phyloP scores from a whole-genome alignment of 2,113 vertebrate genomes.

The Sialia sialis region DNA sequence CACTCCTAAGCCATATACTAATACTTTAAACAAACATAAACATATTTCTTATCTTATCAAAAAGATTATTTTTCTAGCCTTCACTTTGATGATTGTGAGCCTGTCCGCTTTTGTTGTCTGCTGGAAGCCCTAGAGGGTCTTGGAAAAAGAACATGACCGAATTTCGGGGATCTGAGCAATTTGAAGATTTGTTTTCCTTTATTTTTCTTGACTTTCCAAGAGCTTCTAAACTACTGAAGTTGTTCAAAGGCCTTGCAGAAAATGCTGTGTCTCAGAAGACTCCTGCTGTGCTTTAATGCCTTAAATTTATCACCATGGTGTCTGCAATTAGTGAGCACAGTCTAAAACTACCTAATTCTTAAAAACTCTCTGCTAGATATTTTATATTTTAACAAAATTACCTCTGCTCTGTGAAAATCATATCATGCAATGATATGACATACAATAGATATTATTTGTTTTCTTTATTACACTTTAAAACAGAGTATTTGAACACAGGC shows the following conservation, averaged over 20 bases:
- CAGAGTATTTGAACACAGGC: not conserved
- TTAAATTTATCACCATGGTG: conserved; percentile 47
- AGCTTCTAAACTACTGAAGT: conserved; percentile 40
- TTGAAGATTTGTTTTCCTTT: conserved; percentile 22
- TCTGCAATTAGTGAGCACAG: conserved; percentile 31
- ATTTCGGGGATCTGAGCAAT: not conserved
- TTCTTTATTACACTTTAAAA: conserved; percentile 14
- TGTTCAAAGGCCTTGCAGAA: conserved; percentile 41
- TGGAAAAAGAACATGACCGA: not conserved
- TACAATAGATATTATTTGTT: not conserved
- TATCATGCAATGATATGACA: not conserved
- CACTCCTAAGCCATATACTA: not conserved
- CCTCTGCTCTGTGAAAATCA: not conserved
- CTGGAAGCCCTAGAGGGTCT: not conserved
- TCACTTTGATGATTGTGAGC: conserved; percentile 13
- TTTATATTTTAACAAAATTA: not conserved
- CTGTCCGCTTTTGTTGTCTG: not conserved
- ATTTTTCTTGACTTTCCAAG: conserved; percentile 32
- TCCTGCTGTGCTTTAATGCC: conserved; percentile 57
- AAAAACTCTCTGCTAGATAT: not conserved
- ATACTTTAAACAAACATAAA: conserved; percentile 3
- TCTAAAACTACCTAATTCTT: conserved; percentile 30
- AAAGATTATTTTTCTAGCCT: not conserved
- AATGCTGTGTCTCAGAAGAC: conserved; percentile 46
- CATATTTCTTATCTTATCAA: conserved; percentile 38